Evolutionary conservation across 2,888 invertebrate species (phyloP).

Genomic region (Harpagoxenus sublaevis): DNA sequence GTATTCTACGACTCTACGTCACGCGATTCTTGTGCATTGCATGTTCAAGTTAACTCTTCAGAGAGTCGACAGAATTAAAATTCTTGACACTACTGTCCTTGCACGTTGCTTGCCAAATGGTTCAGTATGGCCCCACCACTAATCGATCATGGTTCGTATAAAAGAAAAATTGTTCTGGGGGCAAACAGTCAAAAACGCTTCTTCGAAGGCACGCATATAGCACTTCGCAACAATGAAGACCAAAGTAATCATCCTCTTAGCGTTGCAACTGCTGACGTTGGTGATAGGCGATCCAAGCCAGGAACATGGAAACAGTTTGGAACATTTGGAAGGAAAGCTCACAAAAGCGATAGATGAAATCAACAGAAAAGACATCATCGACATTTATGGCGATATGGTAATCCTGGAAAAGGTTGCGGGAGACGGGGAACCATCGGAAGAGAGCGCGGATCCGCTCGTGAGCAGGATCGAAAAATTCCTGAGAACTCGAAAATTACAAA

Average conservation of each 20-base stretch:
- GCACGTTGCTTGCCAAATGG: conserved; percentile 85
- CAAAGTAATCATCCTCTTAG: conserved; percentile 52
- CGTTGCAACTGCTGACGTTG: conserved; percentile 38
- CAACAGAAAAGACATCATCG: conserved; percentile 77
- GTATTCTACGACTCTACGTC: conserved; percentile 64
- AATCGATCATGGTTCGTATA: conserved; percentile 77
- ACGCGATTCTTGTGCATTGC: conserved; percentile 58
- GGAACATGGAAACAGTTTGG: conserved; percentile 53
- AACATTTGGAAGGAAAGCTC: conserved; percentile 77
- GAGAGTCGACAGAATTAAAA: conserved; percentile 79
- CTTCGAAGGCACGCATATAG: conserved; percentile 51
- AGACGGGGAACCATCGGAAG: conserved; percentile 56
- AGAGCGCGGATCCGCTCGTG: conserved; percentile 79
- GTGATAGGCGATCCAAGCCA: conserved; percentile 17
- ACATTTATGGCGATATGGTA: conserved; percentile 81
- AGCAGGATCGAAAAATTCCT: conserved; percentile 82
- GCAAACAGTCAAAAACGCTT: conserved; percentile 81
- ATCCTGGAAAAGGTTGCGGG: conserved; percentile 80
- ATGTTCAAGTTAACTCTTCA: conserved; percentile 38
- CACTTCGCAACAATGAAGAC: conserved; percentile 59
- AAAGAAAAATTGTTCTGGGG: conserved; percentile 81
- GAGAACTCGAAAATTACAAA: conserved; percentile 77
- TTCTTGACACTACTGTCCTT: conserved; percentile 79
- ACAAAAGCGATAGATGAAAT: conserved; percentile 80
- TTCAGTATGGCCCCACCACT: conserved; percentile 83